These are phyloP conservation scores for Hippocampus barbouri DNA, from an alignment of 2,113 vertebrate species.

Conservation along the genomic window DNA sequence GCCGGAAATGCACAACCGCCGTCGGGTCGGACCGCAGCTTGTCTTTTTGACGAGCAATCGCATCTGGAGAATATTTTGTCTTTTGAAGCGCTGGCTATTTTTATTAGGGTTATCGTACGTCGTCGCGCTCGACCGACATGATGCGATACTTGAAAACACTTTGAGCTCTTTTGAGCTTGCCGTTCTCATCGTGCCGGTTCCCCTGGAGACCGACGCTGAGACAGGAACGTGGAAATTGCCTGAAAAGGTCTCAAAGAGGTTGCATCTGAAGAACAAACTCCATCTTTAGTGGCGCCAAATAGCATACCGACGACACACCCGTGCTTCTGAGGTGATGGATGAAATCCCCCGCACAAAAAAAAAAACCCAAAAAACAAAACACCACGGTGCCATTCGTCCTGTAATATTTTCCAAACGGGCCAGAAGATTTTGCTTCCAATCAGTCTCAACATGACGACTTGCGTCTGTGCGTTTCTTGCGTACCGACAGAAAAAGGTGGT, in stretches of 20 bases:
- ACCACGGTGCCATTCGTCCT: background rate
- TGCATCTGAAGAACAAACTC: background rate
- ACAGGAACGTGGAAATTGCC: background rate
- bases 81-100: conserved; percentile 42
- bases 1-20: no score
- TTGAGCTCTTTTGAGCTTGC: background rate
- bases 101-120: background rate
- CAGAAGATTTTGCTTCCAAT: no score
- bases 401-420: no score
- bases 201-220: background rate
- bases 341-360: no score
- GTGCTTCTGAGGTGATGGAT: no score
- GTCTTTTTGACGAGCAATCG: background rate
- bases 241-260: background rate
- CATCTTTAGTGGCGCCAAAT: background rate
- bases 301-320: background rate
- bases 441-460: background rate
- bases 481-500: conserved; percentile 75
- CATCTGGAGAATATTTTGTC: conserved; percentile 3
- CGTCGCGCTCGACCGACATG: background rate
- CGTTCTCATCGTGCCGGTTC: background rate
- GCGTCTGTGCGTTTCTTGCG: background rate
- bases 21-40: no score
- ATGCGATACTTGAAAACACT: background rate
- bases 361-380: no score